Evolutionary conservation across 2,888 invertebrate genomes (phyloP).

Genomic region (Andrena marginata): DNA sequence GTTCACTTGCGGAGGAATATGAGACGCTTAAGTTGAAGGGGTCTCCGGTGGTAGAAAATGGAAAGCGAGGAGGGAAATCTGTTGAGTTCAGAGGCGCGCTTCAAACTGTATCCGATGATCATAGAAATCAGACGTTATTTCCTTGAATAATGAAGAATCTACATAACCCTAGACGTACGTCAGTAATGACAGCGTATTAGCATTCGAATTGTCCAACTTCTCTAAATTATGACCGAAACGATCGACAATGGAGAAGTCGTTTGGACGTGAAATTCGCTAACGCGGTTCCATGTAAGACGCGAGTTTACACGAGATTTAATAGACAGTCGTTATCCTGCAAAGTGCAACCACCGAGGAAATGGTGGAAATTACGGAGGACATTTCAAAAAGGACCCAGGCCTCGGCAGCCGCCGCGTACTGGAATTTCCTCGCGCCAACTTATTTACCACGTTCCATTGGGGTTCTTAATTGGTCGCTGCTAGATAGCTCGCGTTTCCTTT

Average conservation of each 20-base stretch:
- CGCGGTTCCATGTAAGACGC: not conserved
- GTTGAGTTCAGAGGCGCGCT: not conserved
- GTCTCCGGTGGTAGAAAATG: not conserved
- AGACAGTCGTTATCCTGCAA: slow-evolving; percentile 19
- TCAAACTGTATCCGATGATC: not conserved
- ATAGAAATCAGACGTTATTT: not conserved
- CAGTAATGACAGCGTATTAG: not conserved
- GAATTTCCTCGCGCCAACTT: slow-evolving; percentile 63
- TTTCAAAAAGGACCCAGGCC: slow-evolving; percentile 33
- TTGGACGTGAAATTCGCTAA: slow-evolving; percentile 7
- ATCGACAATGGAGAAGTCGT: not conserved
- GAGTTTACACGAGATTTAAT: slow-evolving; percentile 10
- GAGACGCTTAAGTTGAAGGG: not conserved
- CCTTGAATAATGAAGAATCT: not conserved
- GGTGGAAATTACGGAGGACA: slow-evolving; percentile 44
- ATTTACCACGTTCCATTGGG: slow-evolving; percentile 52
- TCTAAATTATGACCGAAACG: not conserved
- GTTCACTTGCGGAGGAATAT: not conserved
- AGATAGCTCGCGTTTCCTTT: slow-evolving; percentile 55
- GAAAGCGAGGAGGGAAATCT: not conserved
- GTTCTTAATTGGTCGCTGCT: slow-evolving; percentile 56
- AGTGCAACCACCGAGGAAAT: slow-evolving; percentile 32
- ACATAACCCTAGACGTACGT: not conserved
- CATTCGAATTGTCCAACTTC: not conserved
- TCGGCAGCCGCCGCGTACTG: slow-evolving; percentile 19